Evolutionary conservation across 2,113 vertebrate species (phyloP).

Genomic region (Petromus typicus): DNA sequence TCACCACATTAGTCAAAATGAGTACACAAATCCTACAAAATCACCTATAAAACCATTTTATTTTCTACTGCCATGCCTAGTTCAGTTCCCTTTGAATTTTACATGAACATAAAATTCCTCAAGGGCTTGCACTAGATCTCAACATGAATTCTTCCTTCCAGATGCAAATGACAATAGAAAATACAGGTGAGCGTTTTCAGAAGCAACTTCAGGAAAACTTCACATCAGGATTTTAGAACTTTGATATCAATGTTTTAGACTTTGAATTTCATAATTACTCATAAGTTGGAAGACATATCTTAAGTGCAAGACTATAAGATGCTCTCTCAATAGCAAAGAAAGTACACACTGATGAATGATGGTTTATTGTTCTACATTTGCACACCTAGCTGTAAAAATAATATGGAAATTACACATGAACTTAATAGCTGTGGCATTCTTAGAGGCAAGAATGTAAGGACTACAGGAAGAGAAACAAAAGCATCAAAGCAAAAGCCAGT

Average conservation of each 20-base stretch:
- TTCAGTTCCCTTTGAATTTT: conserved; percentile 48
- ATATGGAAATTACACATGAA: neutral
- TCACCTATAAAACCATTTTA: neutral
- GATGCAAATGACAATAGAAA: conserved; percentile 29
- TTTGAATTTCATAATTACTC: conserved; percentile 24
- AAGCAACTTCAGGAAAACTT: neutral
- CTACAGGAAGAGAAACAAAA: neutral
- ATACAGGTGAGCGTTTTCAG: neutral
- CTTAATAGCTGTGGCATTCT: neutral
- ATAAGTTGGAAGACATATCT: conserved; percentile 9
- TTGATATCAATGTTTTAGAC: conserved; percentile 38
- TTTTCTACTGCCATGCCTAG: neutral
- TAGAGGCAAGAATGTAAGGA: neutral
- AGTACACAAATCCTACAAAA: neutral
- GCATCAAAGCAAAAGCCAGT: neutral
- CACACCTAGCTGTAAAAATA: neutral
- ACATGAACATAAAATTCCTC: conserved; percentile 38
- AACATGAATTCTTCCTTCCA: neutral
- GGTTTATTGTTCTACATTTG: neutral
- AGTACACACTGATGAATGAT: neutral
- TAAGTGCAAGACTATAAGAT: neutral
- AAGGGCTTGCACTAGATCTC: neutral
- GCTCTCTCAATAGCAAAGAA: neutral
- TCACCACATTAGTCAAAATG: neutral
- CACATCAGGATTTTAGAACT: neutral